Evolutionary conservation across 2,888 invertebrate species (phyloP).

Genomic region (Ectemnius cavifrons): DNA sequence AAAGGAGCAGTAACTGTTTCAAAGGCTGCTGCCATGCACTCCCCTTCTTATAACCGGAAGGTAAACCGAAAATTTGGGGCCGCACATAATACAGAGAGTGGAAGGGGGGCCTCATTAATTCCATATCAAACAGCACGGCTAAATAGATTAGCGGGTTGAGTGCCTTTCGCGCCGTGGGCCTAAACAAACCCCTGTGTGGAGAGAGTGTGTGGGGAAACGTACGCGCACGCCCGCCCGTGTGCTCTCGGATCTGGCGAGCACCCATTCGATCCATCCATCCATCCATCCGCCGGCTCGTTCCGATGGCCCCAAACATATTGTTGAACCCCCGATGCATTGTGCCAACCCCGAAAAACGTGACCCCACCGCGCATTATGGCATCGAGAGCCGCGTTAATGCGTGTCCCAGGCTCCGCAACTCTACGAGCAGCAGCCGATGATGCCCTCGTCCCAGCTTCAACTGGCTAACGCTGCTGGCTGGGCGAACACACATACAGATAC

Average conservation of each 20-base stretch:
- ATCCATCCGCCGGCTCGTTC: conserved; percentile 57
- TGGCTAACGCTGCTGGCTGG: no score
- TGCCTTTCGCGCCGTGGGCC: conserved; percentile 71
- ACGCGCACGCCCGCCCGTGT: background rate
- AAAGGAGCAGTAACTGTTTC: conserved; percentile 46
- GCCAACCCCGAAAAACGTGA: conserved; percentile 48
- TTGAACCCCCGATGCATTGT: conserved; percentile 56
- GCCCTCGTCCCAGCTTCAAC: background rate
- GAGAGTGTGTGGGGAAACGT: conserved; percentile 1
- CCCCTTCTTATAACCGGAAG: conserved; percentile 28
- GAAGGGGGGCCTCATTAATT: conserved; percentile 73
- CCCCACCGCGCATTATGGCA: conserved; percentile 57
- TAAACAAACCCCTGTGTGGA: conserved; percentile 66
- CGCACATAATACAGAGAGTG: conserved; percentile 55
- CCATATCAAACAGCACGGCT: conserved; percentile 77
- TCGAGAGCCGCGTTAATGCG: conserved; percentile 72
- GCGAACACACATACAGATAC: background rate
- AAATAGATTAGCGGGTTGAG: conserved; percentile 77
- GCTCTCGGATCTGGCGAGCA: background rate
- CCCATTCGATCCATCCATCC: conserved; percentile 49
- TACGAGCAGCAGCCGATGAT: conserved; percentile 38
- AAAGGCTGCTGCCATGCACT: conserved; percentile 7
- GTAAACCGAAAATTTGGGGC: conserved; percentile 60
- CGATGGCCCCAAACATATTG: conserved; percentile 67
- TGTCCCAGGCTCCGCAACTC: conserved; percentile 59